A percentile compares a stretch with the other conserved stretches of the same genome.
phyloP scores from a whole-genome alignment of 2,113 vertebrate genomes.

The Sprattus sprattus region DNA sequence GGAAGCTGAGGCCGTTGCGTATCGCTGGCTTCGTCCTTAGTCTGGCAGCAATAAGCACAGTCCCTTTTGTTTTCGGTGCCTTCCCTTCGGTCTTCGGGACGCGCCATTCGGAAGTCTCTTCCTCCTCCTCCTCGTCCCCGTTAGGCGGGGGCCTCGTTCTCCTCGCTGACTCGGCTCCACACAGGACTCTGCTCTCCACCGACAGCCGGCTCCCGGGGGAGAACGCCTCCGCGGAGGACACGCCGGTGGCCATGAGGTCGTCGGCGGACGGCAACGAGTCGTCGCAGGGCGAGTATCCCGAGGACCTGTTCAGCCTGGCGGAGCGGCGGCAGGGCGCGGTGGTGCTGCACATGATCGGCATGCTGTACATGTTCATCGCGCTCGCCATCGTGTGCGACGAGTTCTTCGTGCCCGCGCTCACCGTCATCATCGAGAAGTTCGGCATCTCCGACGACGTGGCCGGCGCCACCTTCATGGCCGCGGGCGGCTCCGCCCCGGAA shows the following conservation, averaged over 20 bases:
- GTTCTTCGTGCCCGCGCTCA: slow-evolving; percentile 88
- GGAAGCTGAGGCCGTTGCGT: not conserved
- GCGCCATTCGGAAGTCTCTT: not conserved
- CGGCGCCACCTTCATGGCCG: slow-evolving; percentile 93
- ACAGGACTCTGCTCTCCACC: not conserved
- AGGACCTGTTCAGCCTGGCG: slow-evolving; percentile 84
- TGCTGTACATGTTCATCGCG: slow-evolving; percentile 89
- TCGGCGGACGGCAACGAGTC: not conserved
- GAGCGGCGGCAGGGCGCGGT: slow-evolving; percentile 84
- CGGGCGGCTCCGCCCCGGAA: slow-evolving; percentile 89
- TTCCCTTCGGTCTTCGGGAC: not conserved
- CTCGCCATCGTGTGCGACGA: slow-evolving; percentile 93
- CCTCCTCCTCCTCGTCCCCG: not conserved
- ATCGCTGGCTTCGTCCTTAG: not conserved
- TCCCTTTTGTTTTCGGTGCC: not conserved
- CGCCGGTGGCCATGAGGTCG: not conserved
- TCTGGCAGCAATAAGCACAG: slow-evolving; percentile 16
- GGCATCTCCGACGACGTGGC: slow-evolving; percentile 91
- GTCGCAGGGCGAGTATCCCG: slow-evolving; percentile 80
- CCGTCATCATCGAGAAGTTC: slow-evolving; percentile 81
- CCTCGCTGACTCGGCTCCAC: not conserved
- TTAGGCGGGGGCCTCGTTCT: not conserved
- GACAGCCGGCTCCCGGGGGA: not conserved
- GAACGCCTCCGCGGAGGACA: not conserved
- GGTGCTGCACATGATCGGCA: slow-evolving; percentile 80